These are phyloP conservation scores for Epirrhoe tristata DNA, from an alignment of 2,888 invertebrate genomes.

Conservation along the genomic window DNA sequence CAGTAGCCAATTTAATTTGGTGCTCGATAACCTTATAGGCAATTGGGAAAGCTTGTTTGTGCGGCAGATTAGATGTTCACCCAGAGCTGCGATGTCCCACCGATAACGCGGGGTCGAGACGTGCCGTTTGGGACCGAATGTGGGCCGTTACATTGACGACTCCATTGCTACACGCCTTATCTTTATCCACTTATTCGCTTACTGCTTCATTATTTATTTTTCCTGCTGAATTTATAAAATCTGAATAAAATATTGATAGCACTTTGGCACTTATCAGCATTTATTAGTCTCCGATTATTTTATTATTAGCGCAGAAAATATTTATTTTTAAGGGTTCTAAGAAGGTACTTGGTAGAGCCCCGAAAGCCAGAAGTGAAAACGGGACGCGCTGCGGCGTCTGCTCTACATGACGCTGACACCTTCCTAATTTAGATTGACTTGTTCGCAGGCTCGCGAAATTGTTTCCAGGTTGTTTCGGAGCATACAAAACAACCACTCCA, in stretches of 20 bases:
- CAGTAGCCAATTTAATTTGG: slow-evolving; percentile 75
- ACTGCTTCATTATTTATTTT: slow-evolving; percentile 17
- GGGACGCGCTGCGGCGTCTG: slow-evolving; percentile 12
- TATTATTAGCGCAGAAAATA: no score
- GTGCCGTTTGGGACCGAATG: slow-evolving; percentile 69
- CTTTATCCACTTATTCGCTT: slow-evolving; percentile 55
- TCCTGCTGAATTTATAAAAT: not conserved
- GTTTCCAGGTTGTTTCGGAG: slow-evolving; percentile 55
- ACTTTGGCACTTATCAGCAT: not conserved
- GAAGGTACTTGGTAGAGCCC: slow-evolving; percentile 1
- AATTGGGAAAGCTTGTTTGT: slow-evolving; percentile 76
- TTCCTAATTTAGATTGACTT: slow-evolving; percentile 77
- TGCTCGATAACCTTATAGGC: slow-evolving; percentile 76
- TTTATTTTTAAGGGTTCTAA: not conserved
- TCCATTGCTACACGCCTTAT: slow-evolving; percentile 67
- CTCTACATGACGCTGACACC: slow-evolving; percentile 24
- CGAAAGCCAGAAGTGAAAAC: slow-evolving; percentile 28
- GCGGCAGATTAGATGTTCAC: slow-evolving; percentile 77
- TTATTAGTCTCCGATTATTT: not conserved
- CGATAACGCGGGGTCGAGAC: slow-evolving; percentile 72
- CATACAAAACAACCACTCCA: slow-evolving; percentile 66
- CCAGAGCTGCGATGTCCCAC: slow-evolving; percentile 74
- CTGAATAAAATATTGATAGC: not conserved
- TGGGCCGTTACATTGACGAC: slow-evolving; percentile 72
- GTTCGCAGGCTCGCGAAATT: slow-evolving; percentile 65